A percentile compares a stretch with the other conserved stretches of the same genome.
phyloP scores from a whole-genome alignment of 92 coral and sea anemone species.

The Meandrina meandrites region DNA sequence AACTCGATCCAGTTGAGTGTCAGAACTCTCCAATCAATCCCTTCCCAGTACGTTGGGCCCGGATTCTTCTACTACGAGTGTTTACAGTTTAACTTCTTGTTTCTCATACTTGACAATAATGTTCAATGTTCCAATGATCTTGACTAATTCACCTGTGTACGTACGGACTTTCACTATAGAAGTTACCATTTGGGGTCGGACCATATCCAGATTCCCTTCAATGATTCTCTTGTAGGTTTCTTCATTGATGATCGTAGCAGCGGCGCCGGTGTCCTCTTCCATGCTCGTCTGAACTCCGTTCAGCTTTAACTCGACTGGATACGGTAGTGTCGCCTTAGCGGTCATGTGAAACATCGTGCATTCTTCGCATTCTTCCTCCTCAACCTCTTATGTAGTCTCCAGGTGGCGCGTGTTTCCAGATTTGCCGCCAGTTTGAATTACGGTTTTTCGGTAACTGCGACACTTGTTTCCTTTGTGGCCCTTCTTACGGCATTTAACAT shows the following conservation, averaged over 20 bases:
- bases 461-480: constrained; percentile 10
- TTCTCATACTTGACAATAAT: constrained; percentile 33
- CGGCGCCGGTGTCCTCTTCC: background rate
- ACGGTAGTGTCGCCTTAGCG: background rate
- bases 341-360: constrained; percentile 11
- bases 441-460: background rate
- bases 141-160: constrained; percentile 52
- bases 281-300: constrained; percentile 16
- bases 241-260: constrained; percentile 3
- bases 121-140: constrained; percentile 41
- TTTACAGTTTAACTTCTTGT: constrained; percentile 23
- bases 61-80: constrained; percentile 44
- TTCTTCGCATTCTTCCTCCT: constrained; percentile 8
- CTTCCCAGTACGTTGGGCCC: constrained; percentile 59
- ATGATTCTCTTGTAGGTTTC: background rate
- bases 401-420: constrained; percentile 4
- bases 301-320: background rate
- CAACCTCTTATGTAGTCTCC: background rate
- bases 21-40: constrained; percentile 47
- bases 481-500: constrained; percentile 15
- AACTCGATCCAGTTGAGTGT: constrained; percentile 33
- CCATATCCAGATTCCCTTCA: background rate
- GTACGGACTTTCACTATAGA: constrained; percentile 39
- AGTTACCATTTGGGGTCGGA: background rate
- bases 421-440: background rate